A percentile compares a stretch with the other conserved stretches of the same genome.
Evolutionary conservation across 2,888 invertebrate species (phyloP).

Genomic region (Ypsolopha sequella): DNA sequence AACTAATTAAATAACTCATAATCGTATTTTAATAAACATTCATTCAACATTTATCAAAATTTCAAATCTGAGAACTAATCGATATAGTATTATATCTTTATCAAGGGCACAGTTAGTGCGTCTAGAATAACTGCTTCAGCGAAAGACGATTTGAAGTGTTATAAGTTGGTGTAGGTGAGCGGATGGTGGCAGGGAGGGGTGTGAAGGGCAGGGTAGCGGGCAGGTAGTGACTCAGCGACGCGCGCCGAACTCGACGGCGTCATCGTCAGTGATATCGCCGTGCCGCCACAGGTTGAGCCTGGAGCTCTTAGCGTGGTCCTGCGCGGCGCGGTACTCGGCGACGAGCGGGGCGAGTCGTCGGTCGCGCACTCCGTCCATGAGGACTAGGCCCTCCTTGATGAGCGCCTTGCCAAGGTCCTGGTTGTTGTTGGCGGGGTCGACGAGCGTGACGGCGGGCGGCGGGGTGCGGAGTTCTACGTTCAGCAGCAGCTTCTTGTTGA

Average conservation of each 20-base stretch:
- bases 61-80: no score
- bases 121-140: background rate
- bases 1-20: no score
- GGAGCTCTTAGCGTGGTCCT: conserved; percentile 86
- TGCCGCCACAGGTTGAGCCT: conserved; percentile 97
- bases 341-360: conserved; percentile 83
- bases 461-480: conserved; percentile 84
- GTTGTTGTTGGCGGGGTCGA: conserved; percentile 60
- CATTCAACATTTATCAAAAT: no score
- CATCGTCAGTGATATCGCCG: conserved; percentile 98
- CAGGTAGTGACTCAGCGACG: conserved; percentile 54
- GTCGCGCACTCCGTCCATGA: conserved; percentile 86
- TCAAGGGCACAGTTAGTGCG: background rate
- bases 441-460: conserved; percentile 68
- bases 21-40: no score
- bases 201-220: no score
- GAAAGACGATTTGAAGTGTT: background rate
- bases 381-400: conserved; percentile 86
- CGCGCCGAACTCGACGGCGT: conserved; percentile 73
- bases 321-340: conserved; percentile 86
- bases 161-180: background rate
- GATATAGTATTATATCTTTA: no score
- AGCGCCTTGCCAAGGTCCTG: conserved; percentile 73
- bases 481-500: conserved; percentile 82
- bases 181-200: background rate